Base-by-base conservation (phyloP, 2,888 invertebrate species). In the Drosophila mimica region DNA sequence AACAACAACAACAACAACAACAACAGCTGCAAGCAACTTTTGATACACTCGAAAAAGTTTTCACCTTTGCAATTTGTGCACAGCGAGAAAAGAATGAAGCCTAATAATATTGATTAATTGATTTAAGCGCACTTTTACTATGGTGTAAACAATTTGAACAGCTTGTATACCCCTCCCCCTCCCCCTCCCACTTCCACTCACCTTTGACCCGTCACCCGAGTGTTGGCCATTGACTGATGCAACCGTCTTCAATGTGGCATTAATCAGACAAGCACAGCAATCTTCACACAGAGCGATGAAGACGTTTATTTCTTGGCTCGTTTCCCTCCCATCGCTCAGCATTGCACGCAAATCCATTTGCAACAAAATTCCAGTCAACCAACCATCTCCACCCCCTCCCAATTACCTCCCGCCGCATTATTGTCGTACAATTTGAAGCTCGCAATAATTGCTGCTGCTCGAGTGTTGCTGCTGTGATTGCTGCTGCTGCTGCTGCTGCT, bases 361-460 rank as follows among this genome's bases (percentile, higher is more conserved):
- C 48, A 56, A 33, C 60, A 51, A 70, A 70, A 70, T 49, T 36
- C 28, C 28, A 25, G 36, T 6, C 33, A 31, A 31, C 46, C 17
- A 36, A 13, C 36, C 33, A n/a, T 5, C 31, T 1, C n/a, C 17
- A 43, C 11, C 13, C 33, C 11, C 17, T 25, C 25, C 13, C 25
- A 28, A 20, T 38, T 0, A 13, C 51, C 11, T 20, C 46, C 5
- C 17, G 4, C 3, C 3, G 5, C 43, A 11, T 62, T 36, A 34
- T 79, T 67, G 76, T 79, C 66, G 61, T 79, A 74, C 84, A 89
- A 85, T 80, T 78, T 79, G 79, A 89, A 84, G 82, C 84, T 81
- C 69, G 82, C 74, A 85, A 89, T 84, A 69, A 73, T 70, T 78
- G 34, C 53, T 36, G 25, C 34, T 17, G 11, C 17, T 36, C 17